phyloP scores from a whole-genome alignment of 2,797 vertebrate species.

The Oreortyx pictus region DNA sequence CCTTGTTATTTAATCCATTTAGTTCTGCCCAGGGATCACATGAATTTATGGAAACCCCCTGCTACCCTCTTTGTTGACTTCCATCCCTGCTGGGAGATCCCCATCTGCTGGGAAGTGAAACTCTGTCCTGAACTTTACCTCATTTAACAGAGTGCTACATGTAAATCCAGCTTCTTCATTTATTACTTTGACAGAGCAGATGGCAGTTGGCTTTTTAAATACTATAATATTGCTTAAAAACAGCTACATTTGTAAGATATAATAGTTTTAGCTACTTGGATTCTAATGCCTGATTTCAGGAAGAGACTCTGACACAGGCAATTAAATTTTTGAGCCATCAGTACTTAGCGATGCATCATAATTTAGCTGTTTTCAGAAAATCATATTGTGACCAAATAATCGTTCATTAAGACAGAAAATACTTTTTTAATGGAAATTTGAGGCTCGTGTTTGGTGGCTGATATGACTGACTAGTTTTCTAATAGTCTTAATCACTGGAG shows the following conservation, averaged over 20 bases:
- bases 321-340: conserved; percentile 62
- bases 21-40: conserved; percentile 66
- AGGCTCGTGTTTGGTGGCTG: conserved; percentile 36
- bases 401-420: conserved; percentile 51
- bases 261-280: conserved; percentile 33
- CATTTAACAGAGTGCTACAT: conserved; percentile 56
- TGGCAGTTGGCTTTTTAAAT: conserved; percentile 61
- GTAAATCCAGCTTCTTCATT: conserved; percentile 61
- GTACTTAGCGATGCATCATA: conserved; percentile 58
- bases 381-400: conserved; percentile 65
- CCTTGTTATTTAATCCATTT: conserved; percentile 74
- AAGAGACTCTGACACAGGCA: conserved; percentile 43
- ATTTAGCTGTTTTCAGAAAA: conserved; percentile 63
- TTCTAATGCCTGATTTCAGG: conserved; percentile 46
- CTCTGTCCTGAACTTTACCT: conserved; percentile 69
- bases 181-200: conserved; percentile 69
- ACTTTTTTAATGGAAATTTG: conserved; percentile 52
- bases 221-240: conserved; percentile 35
- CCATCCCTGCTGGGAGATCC: conserved; percentile 66
- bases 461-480: conserved; percentile 65
- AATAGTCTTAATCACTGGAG: conserved; percentile 60
- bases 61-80: conserved; percentile 64
- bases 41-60: conserved; percentile 63
- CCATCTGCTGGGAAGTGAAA: conserved; percentile 63
- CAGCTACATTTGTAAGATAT: conserved; percentile 45